A percentile compares a stretch with the other conserved stretches of the same genome.
These are phyloP conservation scores for Smithornis capensis DNA, from an alignment of 2,113 vertebrate genomes.

Conservation along the genomic window DNA sequence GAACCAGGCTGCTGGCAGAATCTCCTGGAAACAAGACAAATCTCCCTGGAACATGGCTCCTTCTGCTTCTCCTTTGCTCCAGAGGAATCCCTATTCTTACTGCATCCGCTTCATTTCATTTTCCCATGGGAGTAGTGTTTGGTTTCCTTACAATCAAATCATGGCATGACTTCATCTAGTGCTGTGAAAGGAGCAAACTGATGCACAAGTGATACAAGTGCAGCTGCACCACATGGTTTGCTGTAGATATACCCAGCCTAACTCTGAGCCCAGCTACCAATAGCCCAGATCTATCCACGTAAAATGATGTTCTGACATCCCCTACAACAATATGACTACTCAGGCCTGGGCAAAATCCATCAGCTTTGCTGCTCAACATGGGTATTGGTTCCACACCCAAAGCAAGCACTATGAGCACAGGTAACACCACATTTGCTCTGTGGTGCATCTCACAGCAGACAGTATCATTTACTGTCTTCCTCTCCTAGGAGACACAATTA, in stretches of 20 bases:
- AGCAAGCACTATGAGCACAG: background rate
- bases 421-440: background rate
- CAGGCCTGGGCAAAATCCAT: background rate
- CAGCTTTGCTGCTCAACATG: background rate
- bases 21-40: background rate
- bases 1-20: background rate
- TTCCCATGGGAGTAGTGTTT: background rate
- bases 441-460: background rate
- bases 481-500: background rate
- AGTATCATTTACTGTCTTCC: background rate
- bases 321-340: background rate
- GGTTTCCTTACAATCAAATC: background rate
- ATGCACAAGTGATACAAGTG: background rate
- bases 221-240: background rate
- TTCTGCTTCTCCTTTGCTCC: background rate
- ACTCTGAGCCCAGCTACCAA: background rate
- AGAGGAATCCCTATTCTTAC: background rate
- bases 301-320: background rate
- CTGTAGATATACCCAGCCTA: background rate
- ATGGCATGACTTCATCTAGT: background rate
- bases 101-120: background rate
- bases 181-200: background rate
- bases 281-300: background rate
- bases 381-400: background rate
- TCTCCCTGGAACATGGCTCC: background rate